These are phyloP conservation scores for Okapia johnstoni DNA, from an alignment of 2,113 vertebrate genomes.

Conservation along the genomic window DNA sequence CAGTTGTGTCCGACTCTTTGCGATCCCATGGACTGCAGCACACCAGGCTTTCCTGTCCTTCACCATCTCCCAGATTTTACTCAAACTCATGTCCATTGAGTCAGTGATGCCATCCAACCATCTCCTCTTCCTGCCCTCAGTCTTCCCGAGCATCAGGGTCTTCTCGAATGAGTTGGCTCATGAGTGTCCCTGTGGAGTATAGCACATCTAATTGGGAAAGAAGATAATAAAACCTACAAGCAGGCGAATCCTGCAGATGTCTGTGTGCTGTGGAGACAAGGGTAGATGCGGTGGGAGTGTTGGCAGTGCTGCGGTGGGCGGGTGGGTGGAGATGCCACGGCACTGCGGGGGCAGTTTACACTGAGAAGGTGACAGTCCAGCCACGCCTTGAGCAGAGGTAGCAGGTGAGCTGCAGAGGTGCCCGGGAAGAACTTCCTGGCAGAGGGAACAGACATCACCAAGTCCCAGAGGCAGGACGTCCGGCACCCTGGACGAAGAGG, in stretches of 20 bases:
- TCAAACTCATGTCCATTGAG: background rate
- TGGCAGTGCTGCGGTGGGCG: background rate
- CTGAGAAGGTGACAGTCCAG: background rate
- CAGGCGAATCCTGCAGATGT: accelerated
- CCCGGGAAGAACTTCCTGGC: background rate
- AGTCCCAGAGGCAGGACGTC: background rate
- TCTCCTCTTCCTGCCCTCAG: background rate
- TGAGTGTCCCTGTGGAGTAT: background rate
- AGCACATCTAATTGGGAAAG: background rate
- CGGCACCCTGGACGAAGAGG: accelerated
- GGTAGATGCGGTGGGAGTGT: accelerated
- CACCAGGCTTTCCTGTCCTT: background rate
- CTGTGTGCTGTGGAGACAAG: background rate
- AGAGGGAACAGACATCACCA: background rate
- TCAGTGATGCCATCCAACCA: background rate
- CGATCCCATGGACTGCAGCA: background rate
- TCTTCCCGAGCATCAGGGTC: background rate
- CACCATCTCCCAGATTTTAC: background rate
- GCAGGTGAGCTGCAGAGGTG: no score
- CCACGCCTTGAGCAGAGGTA: background rate
- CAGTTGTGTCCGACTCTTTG: background rate
- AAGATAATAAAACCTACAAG: accelerated
- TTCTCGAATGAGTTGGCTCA: background rate
- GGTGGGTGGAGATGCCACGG: accelerated
- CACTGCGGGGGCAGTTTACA: accelerated